phyloP scores from a whole-genome alignment of 2,888 invertebrate species.

The Mythimna impura region DNA sequence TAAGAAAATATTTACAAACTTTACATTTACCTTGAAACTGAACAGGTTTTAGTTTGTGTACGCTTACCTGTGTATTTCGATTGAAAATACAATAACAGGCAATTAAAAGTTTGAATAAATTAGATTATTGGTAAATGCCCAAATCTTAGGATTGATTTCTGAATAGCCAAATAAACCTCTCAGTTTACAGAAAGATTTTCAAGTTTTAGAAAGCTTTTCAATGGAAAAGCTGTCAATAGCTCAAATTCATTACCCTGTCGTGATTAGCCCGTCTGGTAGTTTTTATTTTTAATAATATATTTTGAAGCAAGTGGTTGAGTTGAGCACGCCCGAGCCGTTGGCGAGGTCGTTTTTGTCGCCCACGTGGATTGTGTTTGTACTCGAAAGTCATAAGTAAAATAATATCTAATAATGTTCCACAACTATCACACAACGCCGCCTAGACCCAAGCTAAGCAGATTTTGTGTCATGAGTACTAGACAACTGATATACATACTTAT shows the following conservation, averaged over 20 bases:
- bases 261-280: not conserved
- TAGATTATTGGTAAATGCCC: constrained; percentile 32
- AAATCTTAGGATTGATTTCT: constrained; percentile 27
- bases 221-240: not conserved
- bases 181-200: not conserved
- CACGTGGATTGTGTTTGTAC: too few relatives aligned
- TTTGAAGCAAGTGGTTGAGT: too few relatives aligned
- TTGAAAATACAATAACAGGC: constrained; percentile 41
- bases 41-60: constrained; percentile 28
- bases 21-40: constrained; percentile 43
- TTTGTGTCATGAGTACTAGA: too few relatives aligned
- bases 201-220: constrained; percentile 20
- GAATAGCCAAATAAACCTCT: constrained; percentile 14
- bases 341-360: too few relatives aligned
- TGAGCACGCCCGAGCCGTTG: too few relatives aligned
- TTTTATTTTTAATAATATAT: too few relatives aligned
- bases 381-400: too few relatives aligned
- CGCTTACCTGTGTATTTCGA: constrained; percentile 30
- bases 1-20: constrained; percentile 60
- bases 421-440: too few relatives aligned
- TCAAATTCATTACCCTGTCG: not conserved
- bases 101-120: constrained; percentile 49
- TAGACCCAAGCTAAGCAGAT: too few relatives aligned
- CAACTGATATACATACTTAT: too few relatives aligned
- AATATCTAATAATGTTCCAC: too few relatives aligned